phyloP scores from a whole-genome alignment of 2,113 vertebrate species.

The Neolamprologus brichardi region DNA sequence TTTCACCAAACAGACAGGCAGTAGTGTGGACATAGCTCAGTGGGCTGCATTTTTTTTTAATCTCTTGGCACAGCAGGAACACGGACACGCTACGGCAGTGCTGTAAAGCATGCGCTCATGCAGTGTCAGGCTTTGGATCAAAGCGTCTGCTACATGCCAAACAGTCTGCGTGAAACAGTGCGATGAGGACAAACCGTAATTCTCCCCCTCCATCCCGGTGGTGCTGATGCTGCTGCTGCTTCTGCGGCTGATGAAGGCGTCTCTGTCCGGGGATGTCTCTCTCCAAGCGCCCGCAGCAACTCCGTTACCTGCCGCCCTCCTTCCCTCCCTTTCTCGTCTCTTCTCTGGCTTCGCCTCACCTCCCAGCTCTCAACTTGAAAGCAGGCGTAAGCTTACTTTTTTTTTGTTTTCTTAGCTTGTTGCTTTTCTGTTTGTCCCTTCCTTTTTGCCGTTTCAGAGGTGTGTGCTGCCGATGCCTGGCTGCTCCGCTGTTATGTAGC shows the following conservation, averaged over 20 bases:
- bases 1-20: not conserved
- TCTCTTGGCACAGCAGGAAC: not conserved
- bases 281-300: conserved; percentile 3
- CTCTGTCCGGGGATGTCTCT: conserved; percentile 7
- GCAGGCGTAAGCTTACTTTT: not conserved
- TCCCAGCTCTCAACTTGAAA: not conserved
- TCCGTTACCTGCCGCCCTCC: conserved; percentile 4
- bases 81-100: not conserved
- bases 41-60: not conserved
- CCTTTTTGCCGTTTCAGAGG: not conserved
- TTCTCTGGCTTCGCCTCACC: not conserved
- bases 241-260: conserved; percentile 28
- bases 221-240: conserved; percentile 38
- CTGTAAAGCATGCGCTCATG: not conserved
- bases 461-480: not conserved
- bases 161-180: not conserved
- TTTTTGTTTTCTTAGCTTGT: not conserved
- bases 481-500: not conserved
- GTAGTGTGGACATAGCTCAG: not conserved
- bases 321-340: not conserved
- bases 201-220: conserved; percentile 59
- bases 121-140: not conserved
- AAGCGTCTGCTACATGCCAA: not conserved
- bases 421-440: not conserved
- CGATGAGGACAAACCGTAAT: conserved; percentile 44